Base-by-base conservation (phyloP, 2,888 invertebrate species). In the Pandemis heparana region DNA sequence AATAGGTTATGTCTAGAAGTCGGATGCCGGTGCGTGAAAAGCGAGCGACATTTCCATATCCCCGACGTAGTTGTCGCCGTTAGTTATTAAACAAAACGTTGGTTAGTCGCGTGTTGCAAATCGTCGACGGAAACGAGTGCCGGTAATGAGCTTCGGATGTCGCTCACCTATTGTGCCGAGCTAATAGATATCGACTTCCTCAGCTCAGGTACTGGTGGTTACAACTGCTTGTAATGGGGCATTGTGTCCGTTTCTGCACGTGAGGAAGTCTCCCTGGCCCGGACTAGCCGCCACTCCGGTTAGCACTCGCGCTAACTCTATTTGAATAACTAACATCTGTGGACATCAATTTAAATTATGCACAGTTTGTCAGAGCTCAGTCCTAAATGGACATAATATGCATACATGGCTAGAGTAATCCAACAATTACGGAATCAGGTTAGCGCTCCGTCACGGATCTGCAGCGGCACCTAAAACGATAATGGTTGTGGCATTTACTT, bases 131-230 rank as follows among this genome's bases (percentile, higher is more conserved):
- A 94, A 94, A 92, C 86, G 90, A 88, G 89, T 84, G 83, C 85
- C 89, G 90, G 89, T 93, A 94, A 94, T 92, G 94, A 93, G 94
- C 92, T 93, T 94, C 94, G 94, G 94, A 94, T 94, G 92, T 93
- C 93, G 92, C 92, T 93, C 92, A 92, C 91, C 94, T 94, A 94
- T 94, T 94, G 94, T 94, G 91, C 90, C 84, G 79, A 86, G 91
- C 92, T 93, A 93, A 94, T 94, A 94, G 93, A 93, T 94, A 92
- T 92, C 85, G 92, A 93, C 94, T 94, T 94, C 94, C 94, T 94
- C 85, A 90, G 89, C 89, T 86, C 87, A 89, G 86, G 83, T 82
- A 81, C 85, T 87, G 89, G 86, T 90, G 89, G 90, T 82, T 82
- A 83, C 89, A 84, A 84, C 84, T 84, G 85, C 76, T 84, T 87